phyloP scores from a whole-genome alignment of 2,888 invertebrate species.

The Heterodera filipjevi region DNA sequence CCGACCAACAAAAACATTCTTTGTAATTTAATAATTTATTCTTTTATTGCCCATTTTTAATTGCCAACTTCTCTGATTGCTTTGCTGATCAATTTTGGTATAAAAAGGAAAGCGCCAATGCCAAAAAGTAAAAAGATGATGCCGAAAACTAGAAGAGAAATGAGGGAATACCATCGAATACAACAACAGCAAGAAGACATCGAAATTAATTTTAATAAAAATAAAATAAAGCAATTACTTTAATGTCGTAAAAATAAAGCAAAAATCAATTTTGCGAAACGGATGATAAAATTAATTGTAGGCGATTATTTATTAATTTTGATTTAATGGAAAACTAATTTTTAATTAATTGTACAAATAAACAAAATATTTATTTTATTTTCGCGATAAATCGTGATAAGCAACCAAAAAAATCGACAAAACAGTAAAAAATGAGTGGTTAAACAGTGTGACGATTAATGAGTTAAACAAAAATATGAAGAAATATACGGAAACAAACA shows the following conservation, averaged over 20 bases:
- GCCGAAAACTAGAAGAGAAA: slow-evolving; percentile 26
- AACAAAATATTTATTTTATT: too few relatives aligned
- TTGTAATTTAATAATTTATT: neutral
- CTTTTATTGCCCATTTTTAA: neutral
- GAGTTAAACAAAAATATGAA: too few relatives aligned
- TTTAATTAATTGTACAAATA: too few relatives aligned
- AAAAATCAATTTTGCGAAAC: neutral
- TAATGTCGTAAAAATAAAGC: neutral
- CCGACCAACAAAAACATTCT: slow-evolving; percentile 1
- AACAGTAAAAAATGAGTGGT: too few relatives aligned
- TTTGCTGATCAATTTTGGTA: slow-evolving; percentile 31
- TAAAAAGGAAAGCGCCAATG: slow-evolving; percentile 28
- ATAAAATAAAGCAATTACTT: too few relatives aligned
- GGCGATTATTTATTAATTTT: neutral
- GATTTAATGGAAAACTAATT: neutral
- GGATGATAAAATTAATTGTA: neutral
- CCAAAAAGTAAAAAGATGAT: slow-evolving; percentile 29
- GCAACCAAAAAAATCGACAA: too few relatives aligned
- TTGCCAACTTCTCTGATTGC: slow-evolving; percentile 26
- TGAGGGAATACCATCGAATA: slow-evolving; percentile 2
- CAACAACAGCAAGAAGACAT: slow-evolving; percentile 20
- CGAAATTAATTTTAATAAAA: neutral
- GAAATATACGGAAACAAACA: too few relatives aligned
- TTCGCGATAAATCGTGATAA: too few relatives aligned
- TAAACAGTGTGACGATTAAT: too few relatives aligned